Evolutionary conservation across 2,888 invertebrate genomes (phyloP), one percentile per base, ranked within the genome.

Genomic region (Cetonia aurata): DNA sequence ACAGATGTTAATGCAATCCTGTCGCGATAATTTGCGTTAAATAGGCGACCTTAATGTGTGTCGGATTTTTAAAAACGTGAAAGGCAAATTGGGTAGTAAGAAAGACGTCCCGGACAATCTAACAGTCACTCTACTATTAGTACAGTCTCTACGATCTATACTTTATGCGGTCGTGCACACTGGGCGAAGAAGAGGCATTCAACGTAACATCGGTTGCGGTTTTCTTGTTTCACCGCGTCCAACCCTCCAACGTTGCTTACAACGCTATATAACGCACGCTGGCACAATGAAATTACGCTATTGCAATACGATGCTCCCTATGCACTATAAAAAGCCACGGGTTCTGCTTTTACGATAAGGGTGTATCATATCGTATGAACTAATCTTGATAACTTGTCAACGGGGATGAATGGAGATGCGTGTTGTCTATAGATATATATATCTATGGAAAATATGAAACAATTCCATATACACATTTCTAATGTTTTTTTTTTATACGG

Each of bases 371-470:
- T 76, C 74, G 66, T 73, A 72, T 70, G 62, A 62, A 71, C 71
- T 69, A 72, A 74, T 75, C 75, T 59, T 72, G 76, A 77, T 77
- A 74, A 75, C 74, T 75, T 75, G 76, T 75, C 74, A 75, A 74
- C 75, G 67, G 71, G 72, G 70, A 44, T 12, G 57, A 41, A 42
- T 57, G 10, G 57, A 42, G 13, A 48, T 48, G 48, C 25, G 25
- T 25, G n/a, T 25, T 25, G 25, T 25, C 25, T 25, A 25, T 25
- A n/a, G n/a, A n/a, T n/a, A n/a, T n/a, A n/a, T n/a, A 4, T 4
- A 4, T 25, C 25, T n/a, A 48, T 13, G 48, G 17, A 48, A 48
- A 48, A 48, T 48, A n/a, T 48, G 48, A 48, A 48, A 48, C 48
- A 48, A 48, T n/a, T 2, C 15, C 13, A 48, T 48, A 13, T 48